Evolutionary conservation across 2,797 vertebrate species (phyloP), one percentile per base, ranked within the genome.

Genomic region (Anableps anableps): DNA sequence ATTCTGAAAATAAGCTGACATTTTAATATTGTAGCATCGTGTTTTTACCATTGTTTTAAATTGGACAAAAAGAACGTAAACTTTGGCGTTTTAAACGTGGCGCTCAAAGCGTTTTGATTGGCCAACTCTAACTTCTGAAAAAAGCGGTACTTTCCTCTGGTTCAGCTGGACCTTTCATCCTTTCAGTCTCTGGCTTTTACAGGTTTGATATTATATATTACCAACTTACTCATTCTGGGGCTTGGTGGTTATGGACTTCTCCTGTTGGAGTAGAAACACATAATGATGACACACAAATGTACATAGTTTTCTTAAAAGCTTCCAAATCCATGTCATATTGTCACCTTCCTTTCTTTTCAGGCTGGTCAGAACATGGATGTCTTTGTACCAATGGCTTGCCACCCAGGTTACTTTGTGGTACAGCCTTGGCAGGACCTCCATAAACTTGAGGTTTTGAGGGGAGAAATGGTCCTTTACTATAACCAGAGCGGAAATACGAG

Each of bases 381-480:
- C 68, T 98, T 96, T 1, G 96, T 99, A 78, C 96, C 97, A 0
- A 96, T 98, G 87, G 98, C 97, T 48, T 98, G 96, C 86, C 98
- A 99, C 88, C 98, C 98, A 0, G 97, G 97, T 43, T 96, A 99
- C 92, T 99, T 99, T 85, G 96, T 99, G 86, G 91, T 99, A 85
- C 98, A 99, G 92, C 96, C 95, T 0, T 98, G 97, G 98, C 95
- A 97, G 85, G 96, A 98, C 78, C 94, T 98, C n/a, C 97, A 97
- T 87, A 98, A 97, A 62, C 94, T 99, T 86, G 96, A 96, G 21
- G 95, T 97, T 62, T 84, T 99, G 70, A 98, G 98, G 97, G 98
- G 97, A 60, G 97, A 99, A 92, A 99, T 99, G 98, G 95, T 98
- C 68, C 95, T 99, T 4, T 96, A 96, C 84, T 99, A 99, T 85